Evolutionary conservation across 2,888 invertebrate species (phyloP).

Genomic region (Drosophila maculinotata): DNA sequence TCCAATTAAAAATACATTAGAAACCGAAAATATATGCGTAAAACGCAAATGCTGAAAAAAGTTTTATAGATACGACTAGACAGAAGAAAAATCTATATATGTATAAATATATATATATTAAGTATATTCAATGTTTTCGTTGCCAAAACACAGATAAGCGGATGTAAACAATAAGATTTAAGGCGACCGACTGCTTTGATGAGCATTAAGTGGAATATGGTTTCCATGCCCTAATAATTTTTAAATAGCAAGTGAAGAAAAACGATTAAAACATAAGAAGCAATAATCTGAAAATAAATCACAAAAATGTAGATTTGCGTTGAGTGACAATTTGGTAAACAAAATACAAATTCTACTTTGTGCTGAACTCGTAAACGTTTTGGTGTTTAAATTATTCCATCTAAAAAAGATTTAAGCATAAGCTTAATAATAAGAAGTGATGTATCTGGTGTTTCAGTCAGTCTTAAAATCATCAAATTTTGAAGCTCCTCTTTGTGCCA

Average conservation of each 20-base stretch:
- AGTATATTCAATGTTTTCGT: conserved; percentile 37
- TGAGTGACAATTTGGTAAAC: too few species aligned
- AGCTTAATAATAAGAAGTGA: background rate
- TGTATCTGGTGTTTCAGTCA: too few species aligned
- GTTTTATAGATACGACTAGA: conserved; percentile 6
- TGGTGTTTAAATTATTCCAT: too few species aligned
- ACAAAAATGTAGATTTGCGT: background rate
- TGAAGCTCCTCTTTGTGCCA: background rate
- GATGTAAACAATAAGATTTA: conserved; percentile 63
- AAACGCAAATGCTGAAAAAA: conserved; percentile 24
- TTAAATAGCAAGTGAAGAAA: conserved; percentile 6
- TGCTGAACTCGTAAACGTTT: too few species aligned
- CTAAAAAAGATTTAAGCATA: too few species aligned
- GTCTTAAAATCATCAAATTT: background rate
- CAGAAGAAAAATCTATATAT: conserved; percentile 17
- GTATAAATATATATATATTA: conserved; percentile 5
- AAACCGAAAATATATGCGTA: conserved; percentile 23
- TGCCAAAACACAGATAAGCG: conserved; percentile 61
- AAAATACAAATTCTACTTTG: too few species aligned
- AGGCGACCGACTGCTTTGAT: conserved; percentile 46
- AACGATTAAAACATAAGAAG: background rate
- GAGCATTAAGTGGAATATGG: conserved; percentile 22
- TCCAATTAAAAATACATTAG: conserved; percentile 74
- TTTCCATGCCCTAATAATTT: conserved; percentile 29
- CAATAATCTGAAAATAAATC: conserved; percentile 1